phyloP scores from a whole-genome alignment of 1,140 invertebrate species.

The Gonioctena quinquepunctata region DNA sequence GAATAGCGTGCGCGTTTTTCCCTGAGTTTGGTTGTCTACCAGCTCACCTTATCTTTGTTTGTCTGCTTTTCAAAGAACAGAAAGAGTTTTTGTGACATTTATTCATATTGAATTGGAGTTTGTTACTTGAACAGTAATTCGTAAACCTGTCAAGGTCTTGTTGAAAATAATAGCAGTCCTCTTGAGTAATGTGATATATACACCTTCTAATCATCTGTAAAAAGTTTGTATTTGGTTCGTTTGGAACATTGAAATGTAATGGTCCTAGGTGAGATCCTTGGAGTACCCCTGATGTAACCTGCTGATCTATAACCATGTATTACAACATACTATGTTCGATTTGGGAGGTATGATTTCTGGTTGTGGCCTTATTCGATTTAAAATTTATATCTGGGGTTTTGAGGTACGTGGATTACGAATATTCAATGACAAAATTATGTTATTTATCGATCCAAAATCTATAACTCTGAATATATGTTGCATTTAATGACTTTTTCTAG shows the following conservation, averaged over 20 bases:
- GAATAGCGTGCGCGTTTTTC: too few relatives aligned
- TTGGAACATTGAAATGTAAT: neutral
- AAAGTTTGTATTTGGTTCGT: neutral
- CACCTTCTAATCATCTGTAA: neutral
- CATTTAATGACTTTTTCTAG: too few relatives aligned
- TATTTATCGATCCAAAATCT: too few relatives aligned
- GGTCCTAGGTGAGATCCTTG: neutral
- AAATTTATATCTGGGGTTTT: too few relatives aligned
- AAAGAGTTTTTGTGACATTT: neutral
- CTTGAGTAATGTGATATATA: neutral
- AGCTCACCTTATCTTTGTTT: too few relatives aligned
- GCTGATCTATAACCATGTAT: neutral
- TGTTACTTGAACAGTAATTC: neutral
- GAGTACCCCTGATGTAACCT: neutral
- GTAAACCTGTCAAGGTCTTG: neutral
- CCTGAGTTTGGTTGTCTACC: too few relatives aligned
- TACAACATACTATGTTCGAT: neutral
- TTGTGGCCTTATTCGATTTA: too few relatives aligned
- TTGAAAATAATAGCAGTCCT: neutral
- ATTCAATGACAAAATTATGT: too few relatives aligned
- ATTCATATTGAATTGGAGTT: neutral
- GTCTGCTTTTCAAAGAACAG: too few relatives aligned
- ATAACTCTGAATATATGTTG: too few relatives aligned
- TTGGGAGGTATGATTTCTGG: neutral
- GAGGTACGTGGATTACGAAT: too few relatives aligned